A percentile compares a stretch with the other conserved stretches of the same genome.
phyloP scores from a whole-genome alignment of 2,888 invertebrate species.

The Herminia tarsipennalis region DNA sequence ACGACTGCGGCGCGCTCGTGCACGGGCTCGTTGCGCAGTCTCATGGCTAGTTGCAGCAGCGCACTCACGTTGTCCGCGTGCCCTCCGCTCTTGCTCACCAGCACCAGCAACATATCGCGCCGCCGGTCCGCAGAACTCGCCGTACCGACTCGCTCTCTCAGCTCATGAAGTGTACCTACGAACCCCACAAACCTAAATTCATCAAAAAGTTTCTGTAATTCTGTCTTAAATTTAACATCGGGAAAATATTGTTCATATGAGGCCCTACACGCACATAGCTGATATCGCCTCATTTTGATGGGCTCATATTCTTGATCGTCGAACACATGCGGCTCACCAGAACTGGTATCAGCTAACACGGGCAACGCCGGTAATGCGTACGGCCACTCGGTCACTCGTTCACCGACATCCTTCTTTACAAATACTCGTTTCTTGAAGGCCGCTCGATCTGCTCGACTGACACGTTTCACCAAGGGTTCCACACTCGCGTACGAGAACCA shows the following conservation, averaged over 20 bases:
- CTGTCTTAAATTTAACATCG: conserved; percentile 31
- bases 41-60: conserved; percentile 53
- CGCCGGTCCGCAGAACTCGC: conserved; percentile 58
- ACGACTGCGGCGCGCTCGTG: conserved; percentile 64
- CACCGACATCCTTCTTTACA: conserved; percentile 53
- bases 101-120: conserved; percentile 65
- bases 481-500: conserved; percentile 59
- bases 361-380: conserved; percentile 42
- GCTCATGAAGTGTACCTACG: conserved; percentile 55
- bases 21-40: conserved; percentile 60
- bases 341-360: background rate
- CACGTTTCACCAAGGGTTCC: conserved; percentile 59
- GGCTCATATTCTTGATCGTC: background rate
- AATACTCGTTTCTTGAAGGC: too few relatives aligned
- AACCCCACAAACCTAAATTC: conserved; percentile 63
- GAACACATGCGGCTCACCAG: background rate
- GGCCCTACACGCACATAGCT: too few relatives aligned
- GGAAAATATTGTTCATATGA: too few relatives aligned
- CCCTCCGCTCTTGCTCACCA: conserved; percentile 70
- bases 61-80: conserved; percentile 50
- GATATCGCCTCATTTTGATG: too few relatives aligned
- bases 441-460: conserved; percentile 46
- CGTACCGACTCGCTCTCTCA: conserved; percentile 52
- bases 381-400: conserved; percentile 49
- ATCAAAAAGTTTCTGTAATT: conserved; percentile 61